These are phyloP conservation scores for Psittacus erithacus DNA, from an alignment of 2,113 vertebrate genomes.

Conservation along the genomic window DNA sequence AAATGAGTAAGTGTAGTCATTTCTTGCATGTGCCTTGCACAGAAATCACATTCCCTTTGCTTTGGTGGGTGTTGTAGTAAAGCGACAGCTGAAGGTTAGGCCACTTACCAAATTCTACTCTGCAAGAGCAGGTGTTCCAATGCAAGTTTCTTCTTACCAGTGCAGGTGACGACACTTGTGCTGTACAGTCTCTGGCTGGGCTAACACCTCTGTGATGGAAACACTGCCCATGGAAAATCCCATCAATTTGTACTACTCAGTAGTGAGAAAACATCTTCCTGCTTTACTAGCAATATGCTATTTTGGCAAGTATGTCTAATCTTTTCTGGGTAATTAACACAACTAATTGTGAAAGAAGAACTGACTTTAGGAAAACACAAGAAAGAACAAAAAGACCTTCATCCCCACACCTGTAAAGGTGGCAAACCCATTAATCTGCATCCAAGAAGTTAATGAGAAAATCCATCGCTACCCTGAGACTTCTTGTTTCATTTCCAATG, in stretches of 20 bases:
- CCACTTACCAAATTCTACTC: not conserved
- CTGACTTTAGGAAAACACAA: not conserved
- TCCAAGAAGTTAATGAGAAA: not conserved
- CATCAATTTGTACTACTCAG: not conserved
- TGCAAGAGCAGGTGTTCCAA: not conserved
- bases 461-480: not conserved
- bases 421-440: not conserved
- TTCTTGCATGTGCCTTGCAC: not conserved
- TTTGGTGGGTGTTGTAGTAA: not conserved
- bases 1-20: not conserved
- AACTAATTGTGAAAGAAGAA: not conserved
- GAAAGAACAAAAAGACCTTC: not conserved
- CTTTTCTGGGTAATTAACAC: constrained; percentile 15
- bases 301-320: not conserved
- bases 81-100: not conserved
- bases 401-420: not conserved
- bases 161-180: not conserved
- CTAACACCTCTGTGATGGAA: not conserved
- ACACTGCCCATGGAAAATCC: not conserved
- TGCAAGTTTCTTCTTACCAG: not conserved
- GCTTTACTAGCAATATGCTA: not conserved
- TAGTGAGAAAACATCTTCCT: not conserved
- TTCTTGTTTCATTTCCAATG: not conserved
- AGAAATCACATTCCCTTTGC: not conserved
- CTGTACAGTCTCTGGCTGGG: not conserved